phyloP scores from a whole-genome alignment of 2,888 invertebrate genomes.

The Phengaris arion region DNA sequence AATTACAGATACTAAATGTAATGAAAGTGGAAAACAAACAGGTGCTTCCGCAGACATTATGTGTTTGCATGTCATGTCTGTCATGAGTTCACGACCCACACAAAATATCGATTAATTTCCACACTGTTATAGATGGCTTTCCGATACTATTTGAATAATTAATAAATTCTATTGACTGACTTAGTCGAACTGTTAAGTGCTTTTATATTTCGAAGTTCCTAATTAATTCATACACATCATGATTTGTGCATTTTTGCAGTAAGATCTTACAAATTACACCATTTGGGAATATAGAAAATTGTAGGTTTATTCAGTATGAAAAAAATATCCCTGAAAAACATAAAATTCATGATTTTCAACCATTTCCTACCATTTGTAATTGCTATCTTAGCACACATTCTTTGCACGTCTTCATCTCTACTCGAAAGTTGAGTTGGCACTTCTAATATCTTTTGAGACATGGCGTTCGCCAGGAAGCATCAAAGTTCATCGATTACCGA shows the following conservation, averaged over 20 bases:
- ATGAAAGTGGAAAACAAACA: background rate
- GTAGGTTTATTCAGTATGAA: too few relatives aligned
- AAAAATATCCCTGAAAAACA: too few relatives aligned
- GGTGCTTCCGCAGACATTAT: conserved; percentile 13
- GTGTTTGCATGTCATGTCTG: conserved; percentile 11
- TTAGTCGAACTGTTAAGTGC: too few relatives aligned
- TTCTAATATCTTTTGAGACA: background rate
- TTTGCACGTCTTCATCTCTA: too few relatives aligned
- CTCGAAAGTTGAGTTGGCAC: background rate
- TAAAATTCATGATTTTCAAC: too few relatives aligned
- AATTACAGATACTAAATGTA: background rate
- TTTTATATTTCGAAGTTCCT: too few relatives aligned
- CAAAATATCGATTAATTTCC: conserved; percentile 5
- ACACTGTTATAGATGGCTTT: background rate
- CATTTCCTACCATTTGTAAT: too few relatives aligned
- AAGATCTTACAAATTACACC: too few relatives aligned
- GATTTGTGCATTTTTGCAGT: too few relatives aligned
- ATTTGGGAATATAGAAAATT: too few relatives aligned
- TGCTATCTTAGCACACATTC: too few relatives aligned
- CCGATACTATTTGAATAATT: background rate
- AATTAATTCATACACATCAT: too few relatives aligned
- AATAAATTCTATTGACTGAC: background rate
- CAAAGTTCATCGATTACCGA: conserved; percentile 29
- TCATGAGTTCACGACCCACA: conserved; percentile 7
- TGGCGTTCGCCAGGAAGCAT: background rate